These are phyloP conservation scores for Hypsopygia costalis DNA, from an alignment of 2,888 invertebrate genomes.

Conservation along the genomic window DNA sequence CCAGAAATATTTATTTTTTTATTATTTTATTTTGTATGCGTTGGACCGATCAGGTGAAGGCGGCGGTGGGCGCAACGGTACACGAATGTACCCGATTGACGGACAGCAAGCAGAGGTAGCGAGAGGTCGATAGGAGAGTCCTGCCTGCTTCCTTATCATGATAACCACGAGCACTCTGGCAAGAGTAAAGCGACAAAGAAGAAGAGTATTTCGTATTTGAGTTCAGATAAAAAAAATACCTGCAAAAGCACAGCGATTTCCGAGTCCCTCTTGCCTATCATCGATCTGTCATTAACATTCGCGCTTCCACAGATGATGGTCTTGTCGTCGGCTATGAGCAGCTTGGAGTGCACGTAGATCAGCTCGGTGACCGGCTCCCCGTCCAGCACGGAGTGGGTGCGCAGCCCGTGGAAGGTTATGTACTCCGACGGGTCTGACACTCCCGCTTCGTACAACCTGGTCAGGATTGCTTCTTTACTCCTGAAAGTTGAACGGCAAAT, in stretches of 20 bases:
- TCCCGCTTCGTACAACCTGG: slow-evolving; percentile 87
- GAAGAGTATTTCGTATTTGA: no score
- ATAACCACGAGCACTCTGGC: no score
- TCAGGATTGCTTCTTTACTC: slow-evolving; percentile 91
- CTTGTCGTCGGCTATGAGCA: slow-evolving; percentile 96
- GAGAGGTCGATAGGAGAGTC: no score
- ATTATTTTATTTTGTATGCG: no score
- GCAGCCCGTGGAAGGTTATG: slow-evolving; percentile 94
- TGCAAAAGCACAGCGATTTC: slow-evolving; percentile 95
- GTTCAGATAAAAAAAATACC: no score
- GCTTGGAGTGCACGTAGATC: slow-evolving; percentile 98
- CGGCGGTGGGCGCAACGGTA: no score
- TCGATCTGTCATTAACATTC: slow-evolving; percentile 97
- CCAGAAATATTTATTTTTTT: no score
- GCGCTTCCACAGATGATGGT: slow-evolving; percentile 97
- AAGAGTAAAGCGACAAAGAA: no score
- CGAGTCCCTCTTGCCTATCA: slow-evolving; percentile 96
- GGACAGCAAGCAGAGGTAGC: no score
- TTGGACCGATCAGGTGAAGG: no score
- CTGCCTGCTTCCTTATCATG: no score
- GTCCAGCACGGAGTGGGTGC: slow-evolving; percentile 89
- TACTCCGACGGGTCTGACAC: slow-evolving; percentile 91
- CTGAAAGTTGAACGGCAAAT: slow-evolving; percentile 53
- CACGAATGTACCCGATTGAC: no score
- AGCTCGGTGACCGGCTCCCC: slow-evolving; percentile 94